These are phyloP conservation scores for Sphecodes monilicornis DNA, from an alignment of 2,888 invertebrate genomes.

Conservation along the genomic window DNA sequence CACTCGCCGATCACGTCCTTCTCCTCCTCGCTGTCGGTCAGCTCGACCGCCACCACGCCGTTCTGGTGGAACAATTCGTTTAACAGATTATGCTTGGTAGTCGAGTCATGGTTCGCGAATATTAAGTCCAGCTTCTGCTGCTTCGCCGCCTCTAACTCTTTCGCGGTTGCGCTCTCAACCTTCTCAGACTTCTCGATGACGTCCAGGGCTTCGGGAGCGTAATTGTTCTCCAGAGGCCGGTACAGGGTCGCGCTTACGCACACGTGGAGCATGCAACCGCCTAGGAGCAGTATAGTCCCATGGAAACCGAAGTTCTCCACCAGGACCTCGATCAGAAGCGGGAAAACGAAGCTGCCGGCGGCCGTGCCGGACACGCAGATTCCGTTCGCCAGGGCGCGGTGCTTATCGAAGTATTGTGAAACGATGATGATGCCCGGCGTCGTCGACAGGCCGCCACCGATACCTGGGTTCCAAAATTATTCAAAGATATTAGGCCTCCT, in stretches of 20 bases:
- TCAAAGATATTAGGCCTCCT: not conserved
- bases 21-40: constrained; percentile 85
- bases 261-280: constrained; percentile 91
- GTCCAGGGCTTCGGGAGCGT: constrained; percentile 60
- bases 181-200: constrained; percentile 40
- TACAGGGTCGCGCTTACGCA: constrained; percentile 90
- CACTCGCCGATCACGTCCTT: constrained; percentile 86
- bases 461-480: constrained; percentile 85
- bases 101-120: constrained; percentile 79
- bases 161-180: constrained; percentile 48
- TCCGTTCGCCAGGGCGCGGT: constrained; percentile 92
- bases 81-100: constrained; percentile 81
- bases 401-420: constrained; percentile 92
- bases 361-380: constrained; percentile 93
- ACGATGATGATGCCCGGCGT: constrained; percentile 93
- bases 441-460: constrained; percentile 92
- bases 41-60: constrained; percentile 77
- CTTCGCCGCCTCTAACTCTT: constrained; percentile 75
- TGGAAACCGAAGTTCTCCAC: constrained; percentile 90
- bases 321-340: constrained; percentile 89
- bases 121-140: constrained; percentile 82
- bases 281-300: constrained; percentile 89
- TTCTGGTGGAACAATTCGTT: constrained; percentile 83
- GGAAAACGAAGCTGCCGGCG: constrained; percentile 92
- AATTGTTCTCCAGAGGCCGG: constrained; percentile 86